Base-by-base conservation (phyloP, 1,140 invertebrate genomes). In the Hylaeus anthracinus region DNA sequence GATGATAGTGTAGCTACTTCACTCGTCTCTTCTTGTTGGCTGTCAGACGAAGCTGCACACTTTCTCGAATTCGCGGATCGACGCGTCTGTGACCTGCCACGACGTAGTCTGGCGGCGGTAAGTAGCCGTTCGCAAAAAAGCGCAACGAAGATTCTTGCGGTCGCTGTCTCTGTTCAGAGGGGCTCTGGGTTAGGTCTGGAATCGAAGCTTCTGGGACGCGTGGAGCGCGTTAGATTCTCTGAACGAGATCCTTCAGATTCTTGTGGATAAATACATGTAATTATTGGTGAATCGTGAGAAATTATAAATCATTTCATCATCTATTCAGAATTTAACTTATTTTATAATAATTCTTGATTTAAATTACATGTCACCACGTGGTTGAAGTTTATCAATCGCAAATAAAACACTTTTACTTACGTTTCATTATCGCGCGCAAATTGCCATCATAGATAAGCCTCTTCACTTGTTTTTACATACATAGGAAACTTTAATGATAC, bases 91-190 rank as follows among this genome's bases (percentile, higher is more conserved):
- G 51, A 48, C 56, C 26, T 39, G 65, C 56, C 63, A 58, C 64
- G 51, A 37, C 37, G 51, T 4, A 45, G 53, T 73, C 43, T 51
- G 65, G 1, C 15, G 43, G n/a, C 45, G 43, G 1, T 9, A 41
- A 14, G n/a, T 6, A 14, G 15, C n/a, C 41, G 37, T 37, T 71
- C 55, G 69, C 56, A 72, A 71, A 78, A 26, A 84, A 83, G 60
- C 60, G 66, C 83, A 81, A 83, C 70, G 81, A 67, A 81, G 51
- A 65, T 70, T 87, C 82, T 70, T 79, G 45, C 72, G 58, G 43
- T 63, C 69, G 65, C 79, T 79, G 69, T 66, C 79, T 69, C 43
- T 45, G n/a, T 63, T n/a, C 60, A 37, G 15, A 5, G 3, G 26
- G 26, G 26, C 26, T 26, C 26, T 26, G 26, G 26, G 26, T 26